phyloP scores from a whole-genome alignment of 2,113 vertebrate species.

The Malurus alboscapulatus region DNA sequence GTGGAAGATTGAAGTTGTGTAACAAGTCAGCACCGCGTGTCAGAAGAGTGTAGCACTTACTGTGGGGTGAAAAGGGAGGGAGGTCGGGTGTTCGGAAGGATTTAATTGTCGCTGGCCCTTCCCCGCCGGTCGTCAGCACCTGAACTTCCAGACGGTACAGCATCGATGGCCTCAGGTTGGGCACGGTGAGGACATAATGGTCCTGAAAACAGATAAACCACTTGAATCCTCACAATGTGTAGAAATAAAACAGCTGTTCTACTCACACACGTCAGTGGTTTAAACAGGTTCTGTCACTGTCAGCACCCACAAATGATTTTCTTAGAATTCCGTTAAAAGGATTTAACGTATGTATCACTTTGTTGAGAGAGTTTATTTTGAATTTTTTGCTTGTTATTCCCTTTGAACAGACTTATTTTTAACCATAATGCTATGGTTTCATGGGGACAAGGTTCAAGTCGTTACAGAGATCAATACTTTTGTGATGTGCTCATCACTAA shows the following conservation, averaged over 20 bases:
- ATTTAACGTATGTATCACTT: accelerated
- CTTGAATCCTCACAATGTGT: not conserved
- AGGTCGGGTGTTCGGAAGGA: constrained; percentile 85
- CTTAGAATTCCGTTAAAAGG: not conserved
- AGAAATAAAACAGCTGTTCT: not conserved
- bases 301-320: not conserved
- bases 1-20: not conserved
- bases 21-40: accelerated
- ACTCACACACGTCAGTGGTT: not conserved
- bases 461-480: not conserved
- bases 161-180: constrained; percentile 84
- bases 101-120: constrained; percentile 87
- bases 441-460: not conserved
- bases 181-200: constrained; percentile 83
- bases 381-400: not conserved
- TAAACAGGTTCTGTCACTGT: not conserved
- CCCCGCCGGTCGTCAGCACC: constrained; percentile 84
- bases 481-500: not conserved
- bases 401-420: not conserved
- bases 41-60: constrained; percentile 68
- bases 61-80: constrained; percentile 73
- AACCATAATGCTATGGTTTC: not conserved
- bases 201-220: constrained; percentile 64
- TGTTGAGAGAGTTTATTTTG: accelerated
- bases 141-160: constrained; percentile 93